Evolutionary conservation across 1,140 invertebrate genomes (phyloP).

Genomic region (Atta colombica): DNA sequence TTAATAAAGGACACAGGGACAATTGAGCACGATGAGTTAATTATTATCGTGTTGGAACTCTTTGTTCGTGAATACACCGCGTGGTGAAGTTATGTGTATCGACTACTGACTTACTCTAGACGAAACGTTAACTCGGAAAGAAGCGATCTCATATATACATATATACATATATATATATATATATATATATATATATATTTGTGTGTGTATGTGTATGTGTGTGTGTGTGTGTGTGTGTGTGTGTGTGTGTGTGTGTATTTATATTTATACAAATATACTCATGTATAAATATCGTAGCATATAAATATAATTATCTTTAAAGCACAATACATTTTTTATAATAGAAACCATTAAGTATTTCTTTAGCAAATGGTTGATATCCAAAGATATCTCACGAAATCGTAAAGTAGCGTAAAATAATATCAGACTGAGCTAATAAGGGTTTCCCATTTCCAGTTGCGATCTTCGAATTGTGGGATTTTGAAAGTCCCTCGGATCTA

Average conservation of each 20-base stretch:
- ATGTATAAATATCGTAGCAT: background rate
- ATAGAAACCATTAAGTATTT: conserved; percentile 13
- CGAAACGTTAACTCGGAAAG: conserved; percentile 63
- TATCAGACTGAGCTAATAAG: conserved; percentile 66
- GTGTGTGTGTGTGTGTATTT: no score
- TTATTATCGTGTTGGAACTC: conserved; percentile 77
- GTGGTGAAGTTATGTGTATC: conserved; percentile 77
- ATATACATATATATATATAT: no score
- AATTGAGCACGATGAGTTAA: conserved; percentile 81
- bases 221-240: no score
- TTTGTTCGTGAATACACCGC: conserved; percentile 70
- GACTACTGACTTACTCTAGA: conserved; percentile 69
- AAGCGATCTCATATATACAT: conserved; percentile 25
- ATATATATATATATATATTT: no score
- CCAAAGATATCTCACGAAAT: background rate
- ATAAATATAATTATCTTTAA: conserved; percentile 2
- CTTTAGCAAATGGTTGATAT: background rate
- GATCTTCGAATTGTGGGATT: conserved; percentile 43
- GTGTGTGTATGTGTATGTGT: no score
- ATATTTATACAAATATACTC: background rate
- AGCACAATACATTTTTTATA: background rate
- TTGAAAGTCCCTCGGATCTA: conserved; percentile 62
- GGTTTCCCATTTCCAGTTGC: conserved; percentile 64
- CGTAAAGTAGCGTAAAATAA: conserved; percentile 57
- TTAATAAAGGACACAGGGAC: conserved; percentile 52